Evolutionary conservation across 2,113 vertebrate species (phyloP).

Genomic region (Bambusicola thoracicus): DNA sequence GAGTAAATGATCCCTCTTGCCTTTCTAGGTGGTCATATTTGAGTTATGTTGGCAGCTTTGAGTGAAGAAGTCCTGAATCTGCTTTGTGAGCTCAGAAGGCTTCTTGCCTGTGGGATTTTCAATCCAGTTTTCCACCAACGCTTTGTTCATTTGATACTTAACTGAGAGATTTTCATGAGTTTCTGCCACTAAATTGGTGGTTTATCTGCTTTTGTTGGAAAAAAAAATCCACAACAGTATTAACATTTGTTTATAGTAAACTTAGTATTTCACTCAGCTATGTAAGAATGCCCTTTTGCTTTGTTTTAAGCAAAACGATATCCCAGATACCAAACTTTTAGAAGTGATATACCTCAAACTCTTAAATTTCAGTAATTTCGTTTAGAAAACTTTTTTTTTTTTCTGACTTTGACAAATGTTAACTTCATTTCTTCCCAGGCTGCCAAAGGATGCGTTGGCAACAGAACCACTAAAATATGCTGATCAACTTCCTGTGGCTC

Average conservation of each 20-base stretch:
- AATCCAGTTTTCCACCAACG: background rate
- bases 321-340: background rate
- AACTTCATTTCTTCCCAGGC: slow-evolving; percentile 63
- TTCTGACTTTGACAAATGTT: background rate
- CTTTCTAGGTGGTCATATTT: background rate
- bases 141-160: background rate
- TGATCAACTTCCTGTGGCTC: slow-evolving; percentile 95
- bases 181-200: background rate
- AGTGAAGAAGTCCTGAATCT: background rate
- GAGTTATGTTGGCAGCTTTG: background rate
- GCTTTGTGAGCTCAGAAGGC: background rate
- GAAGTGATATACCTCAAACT: background rate
- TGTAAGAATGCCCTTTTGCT: background rate
- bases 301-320: background rate
- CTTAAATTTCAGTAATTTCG: background rate
- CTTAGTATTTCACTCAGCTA: background rate
- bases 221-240: background rate
- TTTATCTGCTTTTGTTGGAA: background rate
- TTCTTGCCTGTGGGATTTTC: background rate
- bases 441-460: slow-evolving; percentile 61
- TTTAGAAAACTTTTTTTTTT: background rate
- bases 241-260: background rate
- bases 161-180: background rate
- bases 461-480: slow-evolving; percentile 81
- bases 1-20: background rate